Evolutionary conservation across 2,888 invertebrate genomes (phyloP).

Genomic region (Linnaemya tessellans): DNA sequence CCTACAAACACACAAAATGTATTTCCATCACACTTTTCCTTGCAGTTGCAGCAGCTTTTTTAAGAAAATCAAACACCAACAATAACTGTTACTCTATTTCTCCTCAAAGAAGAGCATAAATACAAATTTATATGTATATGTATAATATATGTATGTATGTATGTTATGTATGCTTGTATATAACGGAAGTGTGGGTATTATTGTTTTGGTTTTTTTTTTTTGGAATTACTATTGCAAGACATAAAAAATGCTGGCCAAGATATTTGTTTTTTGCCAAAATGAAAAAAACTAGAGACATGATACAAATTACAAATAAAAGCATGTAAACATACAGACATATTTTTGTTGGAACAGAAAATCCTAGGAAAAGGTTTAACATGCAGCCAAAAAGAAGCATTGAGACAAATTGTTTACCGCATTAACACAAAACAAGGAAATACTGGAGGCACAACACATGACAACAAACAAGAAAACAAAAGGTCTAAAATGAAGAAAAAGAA

Average conservation of each 20-base stretch:
- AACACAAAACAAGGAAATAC: slow-evolving; percentile 39
- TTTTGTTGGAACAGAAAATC: slow-evolving; percentile 9
- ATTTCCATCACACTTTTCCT: not conserved
- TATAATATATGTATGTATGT: too few relatives aligned
- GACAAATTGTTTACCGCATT: slow-evolving; percentile 57
- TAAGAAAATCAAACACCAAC: not conserved
- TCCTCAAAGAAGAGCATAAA: not conserved
- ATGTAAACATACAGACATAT: slow-evolving; percentile 15
- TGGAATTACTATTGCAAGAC: not conserved
- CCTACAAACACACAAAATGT: not conserved
- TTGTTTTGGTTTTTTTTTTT: slow-evolving; percentile 34
- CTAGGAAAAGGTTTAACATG: slow-evolving; percentile 37
- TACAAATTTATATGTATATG: not conserved
- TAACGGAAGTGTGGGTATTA: slow-evolving; percentile 38
- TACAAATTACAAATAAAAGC: slow-evolving; percentile 46
- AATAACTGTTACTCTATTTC: slow-evolving; percentile 14
- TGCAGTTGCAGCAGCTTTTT: not conserved
- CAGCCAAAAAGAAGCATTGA: slow-evolving; percentile 41
- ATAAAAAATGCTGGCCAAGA: slow-evolving; percentile 33
- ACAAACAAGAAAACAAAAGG: not conserved
- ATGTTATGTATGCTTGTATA: too few relatives aligned
- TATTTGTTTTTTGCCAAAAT: slow-evolving; percentile 8
- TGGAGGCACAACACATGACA: not conserved
- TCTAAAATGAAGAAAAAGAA: not conserved
- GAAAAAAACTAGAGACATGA: slow-evolving; percentile 28